Base-by-base conservation (phyloP, 1,140 invertebrate genomes). In the Bombus terrestris region DNA sequence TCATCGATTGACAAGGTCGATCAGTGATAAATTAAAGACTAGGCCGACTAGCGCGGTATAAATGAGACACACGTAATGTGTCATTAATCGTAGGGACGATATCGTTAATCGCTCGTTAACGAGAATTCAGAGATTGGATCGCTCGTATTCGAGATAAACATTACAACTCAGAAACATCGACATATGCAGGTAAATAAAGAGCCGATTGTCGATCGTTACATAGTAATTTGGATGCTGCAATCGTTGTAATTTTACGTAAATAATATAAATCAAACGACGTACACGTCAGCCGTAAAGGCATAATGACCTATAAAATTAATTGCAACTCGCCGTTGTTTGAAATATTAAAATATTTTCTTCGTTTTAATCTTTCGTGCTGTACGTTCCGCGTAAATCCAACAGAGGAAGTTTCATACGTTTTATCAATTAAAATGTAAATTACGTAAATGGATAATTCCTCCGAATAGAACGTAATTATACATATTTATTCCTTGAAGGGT, bases 21-120 rank as follows among this genome's bases (percentile, higher is more conserved):
- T 39, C 35, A 25, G 13, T 62, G 28, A 28, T 62, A 12, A 18
- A 62, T 39, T 3, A 8, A 3, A 3, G 32, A 37, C n/a, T 43
- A n/a, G 35, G 15, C 35, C n/a, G 25, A 12, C 12, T 12, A 2
- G 8, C 15, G 13, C 8, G n/a, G 35, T 13, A 39, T 59, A 59
- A 76, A 76, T 37, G 10, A 22, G 53, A 8, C 47, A 28, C 28
- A 43, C 64, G 59, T n/a, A 62, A 66, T 41, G 53, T 39, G 39
- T 77, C 75, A 39, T 62, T 62, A 77, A 77, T 77, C 37, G 75
- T 41, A 62, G 22, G n/a, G 75, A 75, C 32, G 73, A 57, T 57
- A 75, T 57, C 32, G 47, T 62, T 77, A 77, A 77, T 77, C 57
- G 53, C 8, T 28, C 53, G 57, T n/a, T 77, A 77, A 77, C 37